Evolutionary conservation across 2,888 invertebrate species (phyloP).

Genomic region (Tachina fera): DNA sequence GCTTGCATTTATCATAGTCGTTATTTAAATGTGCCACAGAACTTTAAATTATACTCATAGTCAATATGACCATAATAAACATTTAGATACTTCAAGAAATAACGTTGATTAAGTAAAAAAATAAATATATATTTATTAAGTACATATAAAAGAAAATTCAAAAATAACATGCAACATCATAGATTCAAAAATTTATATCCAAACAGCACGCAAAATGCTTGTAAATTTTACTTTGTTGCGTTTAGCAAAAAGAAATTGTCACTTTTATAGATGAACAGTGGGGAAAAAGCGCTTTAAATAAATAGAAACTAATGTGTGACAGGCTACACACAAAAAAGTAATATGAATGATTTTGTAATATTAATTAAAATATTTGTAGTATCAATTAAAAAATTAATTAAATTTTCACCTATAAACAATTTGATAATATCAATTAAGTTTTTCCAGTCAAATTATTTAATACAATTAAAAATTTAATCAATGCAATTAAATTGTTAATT

Average conservation of each 20-base stretch:
- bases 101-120: neutral
- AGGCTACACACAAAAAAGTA: too few species aligned
- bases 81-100: neutral
- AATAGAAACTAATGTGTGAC: too few species aligned
- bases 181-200: conserved; percentile 52
- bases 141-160: conserved; percentile 37
- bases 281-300: neutral
- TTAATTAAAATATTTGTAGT: too few species aligned
- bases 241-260: conserved; percentile 51
- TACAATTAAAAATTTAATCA: too few species aligned
- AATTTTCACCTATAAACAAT: too few species aligned
- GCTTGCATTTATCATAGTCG: neutral
- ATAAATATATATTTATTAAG: conserved; percentile 15
- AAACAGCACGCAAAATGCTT: conserved; percentile 49
- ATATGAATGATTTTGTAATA: too few species aligned
- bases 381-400: too few species aligned
- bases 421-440: too few species aligned
- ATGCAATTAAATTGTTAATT: too few species aligned
- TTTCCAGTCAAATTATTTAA: too few species aligned
- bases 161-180: conserved; percentile 64
- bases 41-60: conserved; percentile 11
- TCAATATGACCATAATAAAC: neutral
- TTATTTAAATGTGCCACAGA: conserved; percentile 31
- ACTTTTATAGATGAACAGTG: conserved; percentile 38
- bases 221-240: conserved; percentile 28